Evolutionary conservation across 2,888 invertebrate genomes (phyloP).

Genomic region (Nomada hirtipes): DNA sequence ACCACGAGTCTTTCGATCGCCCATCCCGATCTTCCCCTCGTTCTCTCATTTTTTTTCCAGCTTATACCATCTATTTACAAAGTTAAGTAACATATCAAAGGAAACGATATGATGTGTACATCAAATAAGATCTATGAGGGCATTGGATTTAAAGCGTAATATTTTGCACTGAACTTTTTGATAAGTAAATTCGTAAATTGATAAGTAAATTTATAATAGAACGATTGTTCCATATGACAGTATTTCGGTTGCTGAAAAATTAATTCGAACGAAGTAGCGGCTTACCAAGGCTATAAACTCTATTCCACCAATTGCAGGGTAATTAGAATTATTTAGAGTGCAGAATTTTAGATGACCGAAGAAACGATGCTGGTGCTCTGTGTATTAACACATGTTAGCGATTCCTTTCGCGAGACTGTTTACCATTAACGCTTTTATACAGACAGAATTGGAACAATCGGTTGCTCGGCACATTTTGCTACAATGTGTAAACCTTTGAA

Average conservation of each 20-base stretch:
- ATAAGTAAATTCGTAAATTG: too few species aligned
- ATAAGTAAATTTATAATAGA: too few species aligned
- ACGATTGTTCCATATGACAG: neutral
- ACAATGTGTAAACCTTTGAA: neutral
- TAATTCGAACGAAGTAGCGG: neutral
- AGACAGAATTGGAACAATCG: conserved; percentile 14
- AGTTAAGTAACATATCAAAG: neutral
- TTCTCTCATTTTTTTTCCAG: neutral
- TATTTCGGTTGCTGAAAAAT: neutral
- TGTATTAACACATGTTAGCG: conserved; percentile 29
- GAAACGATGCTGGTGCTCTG: conserved; percentile 30
- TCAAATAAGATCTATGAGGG: too few species aligned
- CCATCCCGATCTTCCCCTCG: neutral
- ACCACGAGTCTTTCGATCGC: conserved; percentile 15
- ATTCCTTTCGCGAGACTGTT: conserved; percentile 36
- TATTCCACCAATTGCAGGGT: conserved; percentile 7
- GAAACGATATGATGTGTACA: neutral
- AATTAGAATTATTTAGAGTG: conserved; percentile 31
- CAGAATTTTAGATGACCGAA: conserved; percentile 43
- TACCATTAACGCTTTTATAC: conserved; percentile 38
- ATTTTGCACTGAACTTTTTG: too few species aligned
- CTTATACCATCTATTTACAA: neutral
- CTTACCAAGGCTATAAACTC: conserved; percentile 9
- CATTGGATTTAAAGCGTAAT: too few species aligned
- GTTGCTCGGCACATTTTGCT: neutral